Base-by-base conservation (phyloP, 2,888 invertebrate species). In the Isoperla grammatica region DNA sequence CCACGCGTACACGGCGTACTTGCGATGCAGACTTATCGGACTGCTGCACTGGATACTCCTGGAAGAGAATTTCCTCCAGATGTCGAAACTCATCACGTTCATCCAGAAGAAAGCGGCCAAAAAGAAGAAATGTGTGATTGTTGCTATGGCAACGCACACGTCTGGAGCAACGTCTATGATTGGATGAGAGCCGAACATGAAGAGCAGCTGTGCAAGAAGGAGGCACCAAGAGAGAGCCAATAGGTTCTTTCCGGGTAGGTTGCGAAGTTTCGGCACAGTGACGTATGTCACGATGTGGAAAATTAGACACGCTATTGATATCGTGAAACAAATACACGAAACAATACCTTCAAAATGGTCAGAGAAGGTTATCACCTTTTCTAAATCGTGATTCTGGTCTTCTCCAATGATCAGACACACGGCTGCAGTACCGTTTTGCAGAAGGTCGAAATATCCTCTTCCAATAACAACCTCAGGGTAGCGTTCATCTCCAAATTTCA, bases 51-150 rank as follows among this genome's bases (percentile, higher is more conserved):
- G 45, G 1, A 29, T 55, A 20, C 42, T 56, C 39, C 60, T 65
- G 55, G 45, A 60, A 15, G 66, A 66, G 62, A 78, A 76, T 0
- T 76, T 76, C 45, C 72, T 66, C 69, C 73, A 76, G 43, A 76
- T 71, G 63, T 77, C 77, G 56, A 75, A 68, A 40, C 76, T 74
- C 71, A 77, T 72, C 6, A 75, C 70, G 63, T 73, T 76, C 73
- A 75, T 74, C 78, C 78, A 78, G 63, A 71, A 71, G 67, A 77
- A 76, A 1, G 74, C 68, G 0, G 74, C 69, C 35, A 78, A 67
- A 65, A 71, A 75, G 60, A 69, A 70, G 65, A 71, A 77, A 63
- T 78, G 77, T 56, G 74, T 69, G 2, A 67, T 40, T 1, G 73
- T 66, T 2, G 71, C 73, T 1, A 72, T 57, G 1, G 63, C 57